Evolutionary conservation across 2,113 vertebrate genomes (phyloP).

Genomic region (Thinocorus orbignyianus): DNA sequence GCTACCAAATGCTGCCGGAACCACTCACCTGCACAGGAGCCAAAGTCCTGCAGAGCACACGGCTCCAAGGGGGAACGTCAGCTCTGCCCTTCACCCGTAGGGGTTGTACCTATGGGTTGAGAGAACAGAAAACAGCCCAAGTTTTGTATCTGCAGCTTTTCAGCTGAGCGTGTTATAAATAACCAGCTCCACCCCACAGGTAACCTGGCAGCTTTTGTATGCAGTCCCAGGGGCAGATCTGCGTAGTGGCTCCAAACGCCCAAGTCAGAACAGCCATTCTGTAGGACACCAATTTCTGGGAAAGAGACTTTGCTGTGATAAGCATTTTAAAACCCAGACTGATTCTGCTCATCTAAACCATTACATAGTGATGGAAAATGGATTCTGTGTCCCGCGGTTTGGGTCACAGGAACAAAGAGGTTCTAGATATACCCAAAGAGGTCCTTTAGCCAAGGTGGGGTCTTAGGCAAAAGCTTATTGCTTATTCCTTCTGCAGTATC

Average conservation of each 20-base stretch:
- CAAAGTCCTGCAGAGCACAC: accelerated
- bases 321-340: neutral
- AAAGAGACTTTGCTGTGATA: neutral
- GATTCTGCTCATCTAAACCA: neutral
- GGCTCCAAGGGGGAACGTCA: accelerated
- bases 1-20: neutral
- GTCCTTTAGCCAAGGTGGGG: neutral
- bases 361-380: neutral
- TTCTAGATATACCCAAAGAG: neutral
- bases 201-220: neutral
- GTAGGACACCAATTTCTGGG: neutral
- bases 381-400: neutral
- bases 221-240: accelerated
- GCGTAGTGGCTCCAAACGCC: neutral
- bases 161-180: accelerated
- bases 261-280: neutral
- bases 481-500: neutral
- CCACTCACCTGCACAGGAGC: neutral
- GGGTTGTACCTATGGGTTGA: neutral
- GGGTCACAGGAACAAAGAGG: neutral
- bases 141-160: neutral
- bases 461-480: neutral
- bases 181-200: neutral
- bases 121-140: neutral
- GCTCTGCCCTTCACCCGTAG: neutral